phyloP scores from a whole-genome alignment of 2,113 vertebrate species.

The Callopanchax toddi region DNA sequence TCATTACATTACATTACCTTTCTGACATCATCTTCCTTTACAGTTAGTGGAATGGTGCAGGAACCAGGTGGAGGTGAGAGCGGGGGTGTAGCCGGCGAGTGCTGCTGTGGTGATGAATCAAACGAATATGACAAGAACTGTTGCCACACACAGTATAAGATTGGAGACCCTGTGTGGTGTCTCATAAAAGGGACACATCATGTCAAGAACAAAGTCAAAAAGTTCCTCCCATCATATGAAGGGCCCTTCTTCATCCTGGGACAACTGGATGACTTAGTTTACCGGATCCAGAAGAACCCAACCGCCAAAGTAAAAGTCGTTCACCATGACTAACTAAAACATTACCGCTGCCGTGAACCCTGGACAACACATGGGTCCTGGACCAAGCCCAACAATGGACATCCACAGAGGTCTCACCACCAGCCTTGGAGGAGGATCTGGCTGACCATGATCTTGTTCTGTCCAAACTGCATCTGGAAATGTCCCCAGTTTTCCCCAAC shows the following conservation, averaged over 20 bases:
- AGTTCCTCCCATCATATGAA: slow-evolving; percentile 2
- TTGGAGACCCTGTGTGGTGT: background rate
- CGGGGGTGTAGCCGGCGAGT: too few relatives aligned
- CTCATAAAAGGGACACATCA: background rate
- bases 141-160: background rate
- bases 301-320: background rate
- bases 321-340: slow-evolving; percentile 3
- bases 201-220: background rate
- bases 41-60: too few relatives aligned
- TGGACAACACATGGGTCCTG: background rate
- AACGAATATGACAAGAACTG: slow-evolving; percentile 4
- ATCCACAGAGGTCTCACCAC: background rate
- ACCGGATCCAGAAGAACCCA: background rate
- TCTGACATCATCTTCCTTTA: too few relatives aligned
- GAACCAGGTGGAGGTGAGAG: too few relatives aligned
- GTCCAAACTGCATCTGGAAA: background rate
- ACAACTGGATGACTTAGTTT: background rate
- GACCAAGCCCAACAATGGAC: background rate
- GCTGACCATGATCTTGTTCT: background rate
- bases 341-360: background rate
- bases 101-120: too few relatives aligned
- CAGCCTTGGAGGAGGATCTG: background rate
- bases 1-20: too few relatives aligned
- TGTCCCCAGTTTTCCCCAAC: background rate
- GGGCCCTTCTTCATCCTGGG: background rate